Evolutionary conservation across 1,140 invertebrate genomes (phyloP).

Genomic region (Idris sp.): DNA sequence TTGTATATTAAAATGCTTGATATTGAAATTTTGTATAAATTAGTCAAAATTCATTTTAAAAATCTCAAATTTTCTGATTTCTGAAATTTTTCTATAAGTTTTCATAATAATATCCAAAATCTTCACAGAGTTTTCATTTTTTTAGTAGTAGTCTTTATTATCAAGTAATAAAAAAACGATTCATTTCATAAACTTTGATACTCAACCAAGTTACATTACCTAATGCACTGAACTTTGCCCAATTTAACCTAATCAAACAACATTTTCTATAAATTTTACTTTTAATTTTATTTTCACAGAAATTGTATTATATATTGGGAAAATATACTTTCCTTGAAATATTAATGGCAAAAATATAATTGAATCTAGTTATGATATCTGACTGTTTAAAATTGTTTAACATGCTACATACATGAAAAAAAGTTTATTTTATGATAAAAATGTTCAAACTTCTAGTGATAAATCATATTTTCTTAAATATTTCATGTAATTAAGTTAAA

Average conservation of each 20-base stretch:
- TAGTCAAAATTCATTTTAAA: too few species aligned
- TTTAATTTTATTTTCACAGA: slow-evolving; percentile 25
- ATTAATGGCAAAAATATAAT: slow-evolving; percentile 19
- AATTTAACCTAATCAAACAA: slow-evolving; percentile 42
- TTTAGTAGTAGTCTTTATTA: slow-evolving; percentile 28
- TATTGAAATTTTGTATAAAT: too few species aligned
- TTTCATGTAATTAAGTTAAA: too few species aligned
- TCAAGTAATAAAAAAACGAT: slow-evolving; percentile 33
- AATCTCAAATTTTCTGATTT: slow-evolving; percentile 3
- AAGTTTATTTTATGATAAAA: too few species aligned
- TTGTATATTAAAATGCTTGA: too few species aligned
- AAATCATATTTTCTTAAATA: too few species aligned
- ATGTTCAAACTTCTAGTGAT: too few species aligned
- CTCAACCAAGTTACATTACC: slow-evolving; percentile 37
- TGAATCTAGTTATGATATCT: slow-evolving; percentile 17
- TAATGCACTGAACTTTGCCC: slow-evolving; percentile 42
- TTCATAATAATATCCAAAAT: slow-evolving; percentile 36
- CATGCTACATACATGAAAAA: background rate
- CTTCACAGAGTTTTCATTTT: slow-evolving; percentile 33
- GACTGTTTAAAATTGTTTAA: slow-evolving; percentile 7
- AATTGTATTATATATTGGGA: slow-evolving; percentile 27
- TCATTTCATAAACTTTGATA: slow-evolving; percentile 42
- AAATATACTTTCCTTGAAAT: slow-evolving; percentile 16
- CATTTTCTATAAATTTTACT: slow-evolving; percentile 35
- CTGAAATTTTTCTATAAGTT: slow-evolving; percentile 35